Conservation (phyloP, 2,113 vertebrate genomes). For the Pachypanchax playfairii region DNA sequence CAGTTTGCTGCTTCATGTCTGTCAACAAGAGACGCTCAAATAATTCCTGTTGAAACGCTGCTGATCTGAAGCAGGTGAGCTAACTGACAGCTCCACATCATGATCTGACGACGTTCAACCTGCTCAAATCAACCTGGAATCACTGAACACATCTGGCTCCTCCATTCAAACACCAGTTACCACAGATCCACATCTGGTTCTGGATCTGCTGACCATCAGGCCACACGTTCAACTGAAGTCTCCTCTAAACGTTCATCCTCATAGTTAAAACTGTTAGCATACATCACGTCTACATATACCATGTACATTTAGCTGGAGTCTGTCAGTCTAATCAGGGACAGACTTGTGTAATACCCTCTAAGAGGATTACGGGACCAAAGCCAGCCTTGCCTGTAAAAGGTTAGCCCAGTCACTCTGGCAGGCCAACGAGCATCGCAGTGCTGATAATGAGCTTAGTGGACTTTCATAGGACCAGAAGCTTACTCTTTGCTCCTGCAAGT, state of each 20-base stretch:
- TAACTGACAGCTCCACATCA: no score
- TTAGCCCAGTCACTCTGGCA: conserved; percentile 70
- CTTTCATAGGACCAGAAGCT: conserved; percentile 61
- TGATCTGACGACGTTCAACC: no score
- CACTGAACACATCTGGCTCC: not conserved
- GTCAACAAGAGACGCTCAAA: no score
- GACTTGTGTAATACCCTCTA: conserved; percentile 80
- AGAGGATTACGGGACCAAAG: conserved; percentile 80
- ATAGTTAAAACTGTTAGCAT: conserved; percentile 37
- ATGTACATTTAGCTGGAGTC: conserved; percentile 47
- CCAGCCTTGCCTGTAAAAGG: conserved; percentile 67
- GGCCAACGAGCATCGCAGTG: conserved; percentile 65
- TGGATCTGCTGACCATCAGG: not conserved
- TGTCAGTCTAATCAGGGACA: conserved; percentile 75
- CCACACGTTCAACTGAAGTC: not conserved
- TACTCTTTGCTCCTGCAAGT: conserved; percentile 66
- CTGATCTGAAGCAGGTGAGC: no score
- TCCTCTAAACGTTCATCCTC: not conserved
- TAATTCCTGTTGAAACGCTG: no score
- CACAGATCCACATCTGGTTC: conserved; percentile 1
- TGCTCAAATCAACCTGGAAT: no score
- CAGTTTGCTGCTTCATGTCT: not conserved
- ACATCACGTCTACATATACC: conserved; percentile 41
- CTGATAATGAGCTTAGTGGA: conserved; percentile 77
- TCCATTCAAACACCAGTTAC: not conserved